Percentiles rank a stretch among this genome's conserved stretches.
These are phyloP conservation scores for Ceratina calcarata DNA, from an alignment of 1,140 invertebrate genomes.

Conservation along the genomic window DNA sequence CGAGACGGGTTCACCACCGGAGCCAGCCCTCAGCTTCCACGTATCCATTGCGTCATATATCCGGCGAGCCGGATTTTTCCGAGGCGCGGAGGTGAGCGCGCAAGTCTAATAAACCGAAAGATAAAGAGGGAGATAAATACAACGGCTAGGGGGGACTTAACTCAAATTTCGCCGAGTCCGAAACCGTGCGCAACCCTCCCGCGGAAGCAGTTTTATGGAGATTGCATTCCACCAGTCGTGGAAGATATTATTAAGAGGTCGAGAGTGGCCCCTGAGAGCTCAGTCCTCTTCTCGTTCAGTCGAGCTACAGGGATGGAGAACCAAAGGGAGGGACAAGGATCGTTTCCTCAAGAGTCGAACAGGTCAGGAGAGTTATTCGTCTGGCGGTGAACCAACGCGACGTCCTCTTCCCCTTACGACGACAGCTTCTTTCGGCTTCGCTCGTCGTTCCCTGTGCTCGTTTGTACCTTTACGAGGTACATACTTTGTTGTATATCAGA, in stretches of 20 bases:
- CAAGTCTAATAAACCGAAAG: slow-evolving; percentile 32
- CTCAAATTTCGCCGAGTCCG: slow-evolving; percentile 70
- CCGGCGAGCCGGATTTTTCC: slow-evolving; percentile 2
- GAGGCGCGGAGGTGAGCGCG: not conserved
- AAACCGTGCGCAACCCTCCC: slow-evolving; percentile 52
- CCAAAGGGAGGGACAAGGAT: not conserved
- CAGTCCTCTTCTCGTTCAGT: slow-evolving; percentile 28
- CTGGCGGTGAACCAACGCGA: slow-evolving; percentile 42
- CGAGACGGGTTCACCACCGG: not conserved
- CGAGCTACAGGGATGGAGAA: not conserved
- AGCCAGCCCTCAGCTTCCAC: not conserved
- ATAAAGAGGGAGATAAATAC: slow-evolving; percentile 56
- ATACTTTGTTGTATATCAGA: slow-evolving; percentile 32
- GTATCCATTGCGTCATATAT: not conserved
- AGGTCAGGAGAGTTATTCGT: slow-evolving; percentile 60
- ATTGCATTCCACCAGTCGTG: slow-evolving; percentile 72
- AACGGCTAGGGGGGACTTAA: slow-evolving; percentile 53
- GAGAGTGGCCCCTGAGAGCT: slow-evolving; percentile 42
- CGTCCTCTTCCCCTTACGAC: slow-evolving; percentile 44
- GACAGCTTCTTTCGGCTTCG: slow-evolving; percentile 39
- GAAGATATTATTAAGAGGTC: slow-evolving; percentile 73
- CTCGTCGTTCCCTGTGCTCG: slow-evolving; percentile 36
- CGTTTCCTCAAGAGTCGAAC: slow-evolving; percentile 19
- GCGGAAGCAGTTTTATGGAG: slow-evolving; percentile 77
- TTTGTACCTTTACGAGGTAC: slow-evolving; percentile 56